phyloP scores from a whole-genome alignment of 2,113 vertebrate genomes.

The Xenopus borealis region DNA sequence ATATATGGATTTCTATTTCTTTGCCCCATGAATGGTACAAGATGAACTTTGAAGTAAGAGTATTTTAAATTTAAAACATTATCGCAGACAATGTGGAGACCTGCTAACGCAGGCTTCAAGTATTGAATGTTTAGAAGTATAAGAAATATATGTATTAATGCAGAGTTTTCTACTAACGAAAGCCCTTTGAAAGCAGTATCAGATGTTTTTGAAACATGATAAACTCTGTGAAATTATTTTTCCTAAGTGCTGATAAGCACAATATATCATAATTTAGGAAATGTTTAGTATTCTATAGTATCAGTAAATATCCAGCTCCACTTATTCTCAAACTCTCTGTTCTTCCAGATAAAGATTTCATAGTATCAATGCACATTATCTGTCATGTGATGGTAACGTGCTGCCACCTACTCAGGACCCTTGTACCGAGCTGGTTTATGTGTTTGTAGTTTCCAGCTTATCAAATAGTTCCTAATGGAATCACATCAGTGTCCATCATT shows the following conservation, averaged over 20 bases:
- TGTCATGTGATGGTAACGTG: neutral
- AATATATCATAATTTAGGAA: constrained; percentile 4
- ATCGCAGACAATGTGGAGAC: neutral
- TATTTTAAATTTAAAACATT: too few relatives aligned
- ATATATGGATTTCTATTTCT: too few relatives aligned
- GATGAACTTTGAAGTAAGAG: too few relatives aligned
- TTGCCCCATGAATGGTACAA: too few relatives aligned
- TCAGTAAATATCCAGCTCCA: neutral
- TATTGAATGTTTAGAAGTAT: constrained; percentile 1
- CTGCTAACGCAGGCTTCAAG: neutral
- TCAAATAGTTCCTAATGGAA: neutral
- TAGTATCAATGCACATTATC: neutral
- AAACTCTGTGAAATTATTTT: constrained; percentile 12
- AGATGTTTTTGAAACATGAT: constrained; percentile 3
- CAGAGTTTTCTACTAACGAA: neutral
- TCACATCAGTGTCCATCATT: neutral
- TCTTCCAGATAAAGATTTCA: neutral
- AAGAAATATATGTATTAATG: constrained; percentile 8
- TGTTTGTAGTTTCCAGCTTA: neutral
- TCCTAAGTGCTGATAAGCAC: constrained; percentile 3
- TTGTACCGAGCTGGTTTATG: neutral
- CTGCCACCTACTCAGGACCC: neutral
- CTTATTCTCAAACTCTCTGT: neutral
- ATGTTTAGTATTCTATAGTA: constrained; percentile 18
- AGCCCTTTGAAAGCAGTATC: neutral